Conservation (phyloP, 2,113 vertebrate species). For the Bolborhynchus lineola region DNA sequence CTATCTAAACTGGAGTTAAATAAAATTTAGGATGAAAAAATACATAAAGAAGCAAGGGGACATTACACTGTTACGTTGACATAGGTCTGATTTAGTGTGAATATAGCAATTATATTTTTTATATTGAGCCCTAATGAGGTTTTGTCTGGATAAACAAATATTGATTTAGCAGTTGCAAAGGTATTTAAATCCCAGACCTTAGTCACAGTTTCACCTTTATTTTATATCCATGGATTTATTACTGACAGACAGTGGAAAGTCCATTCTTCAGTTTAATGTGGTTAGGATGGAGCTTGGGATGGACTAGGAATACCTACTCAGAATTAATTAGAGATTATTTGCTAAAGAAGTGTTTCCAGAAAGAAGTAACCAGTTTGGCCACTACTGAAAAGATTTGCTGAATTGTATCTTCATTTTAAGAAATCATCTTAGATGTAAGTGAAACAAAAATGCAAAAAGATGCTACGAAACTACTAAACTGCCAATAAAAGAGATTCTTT, state of each 20-base stretch:
- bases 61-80: neutral
- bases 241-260: neutral
- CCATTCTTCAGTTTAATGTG: neutral
- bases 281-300: neutral
- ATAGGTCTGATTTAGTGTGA: neutral
- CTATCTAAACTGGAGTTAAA: neutral
- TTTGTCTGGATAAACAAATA: conserved; percentile 14
- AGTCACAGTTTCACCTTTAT: neutral
- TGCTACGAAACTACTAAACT: neutral
- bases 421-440: neutral
- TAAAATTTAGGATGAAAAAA: neutral
- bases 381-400: neutral
- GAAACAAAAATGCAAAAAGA: neutral
- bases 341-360: neutral
- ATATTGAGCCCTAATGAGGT: neutral
- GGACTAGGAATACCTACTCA: neutral
- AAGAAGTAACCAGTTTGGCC: neutral
- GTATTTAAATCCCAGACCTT: neutral
- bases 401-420: neutral
- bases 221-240: neutral
- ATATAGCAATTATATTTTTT: neutral
- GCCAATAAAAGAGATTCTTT: neutral
- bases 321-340: neutral
- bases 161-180: neutral
- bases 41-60: neutral